phyloP scores from a whole-genome alignment of 2,113 vertebrate species.

The Notothenia coriiceps region DNA sequence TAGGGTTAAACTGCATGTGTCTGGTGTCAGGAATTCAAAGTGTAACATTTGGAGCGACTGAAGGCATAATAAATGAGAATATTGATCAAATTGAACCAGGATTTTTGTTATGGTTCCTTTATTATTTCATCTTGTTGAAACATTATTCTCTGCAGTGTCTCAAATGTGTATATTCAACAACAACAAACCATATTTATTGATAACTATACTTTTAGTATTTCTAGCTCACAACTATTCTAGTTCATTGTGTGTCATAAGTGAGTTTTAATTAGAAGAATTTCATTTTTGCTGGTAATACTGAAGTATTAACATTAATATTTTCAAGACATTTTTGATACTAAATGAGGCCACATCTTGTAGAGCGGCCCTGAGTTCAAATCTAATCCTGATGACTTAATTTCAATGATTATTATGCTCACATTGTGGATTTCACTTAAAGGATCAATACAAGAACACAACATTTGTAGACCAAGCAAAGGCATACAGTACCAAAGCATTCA shows the following conservation, averaged over 20 bases:
- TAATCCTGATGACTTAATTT: background rate
- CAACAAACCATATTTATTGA: too few relatives aligned
- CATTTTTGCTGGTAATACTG: background rate
- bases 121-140: background rate
- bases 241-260: background rate
- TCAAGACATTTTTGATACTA: background rate
- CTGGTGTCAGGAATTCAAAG: too few relatives aligned
- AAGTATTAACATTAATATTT: too few relatives aligned
- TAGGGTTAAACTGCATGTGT: too few relatives aligned
- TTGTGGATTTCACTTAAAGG: background rate
- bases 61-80: background rate
- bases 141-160: background rate
- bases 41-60: background rate
- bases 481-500: background rate
- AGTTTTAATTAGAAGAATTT: background rate
- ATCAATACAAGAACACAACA: background rate
- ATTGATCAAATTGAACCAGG: too few relatives aligned
- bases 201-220: too few relatives aligned
- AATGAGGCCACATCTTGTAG: background rate
- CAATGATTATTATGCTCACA: background rate
- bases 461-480: background rate
- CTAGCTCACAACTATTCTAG: background rate
- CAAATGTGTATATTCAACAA: background rate
- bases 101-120: background rate
- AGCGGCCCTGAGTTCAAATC: background rate